phyloP scores from a whole-genome alignment of 2,888 invertebrate genomes.

The Acanthoscelides obtectus region DNA sequence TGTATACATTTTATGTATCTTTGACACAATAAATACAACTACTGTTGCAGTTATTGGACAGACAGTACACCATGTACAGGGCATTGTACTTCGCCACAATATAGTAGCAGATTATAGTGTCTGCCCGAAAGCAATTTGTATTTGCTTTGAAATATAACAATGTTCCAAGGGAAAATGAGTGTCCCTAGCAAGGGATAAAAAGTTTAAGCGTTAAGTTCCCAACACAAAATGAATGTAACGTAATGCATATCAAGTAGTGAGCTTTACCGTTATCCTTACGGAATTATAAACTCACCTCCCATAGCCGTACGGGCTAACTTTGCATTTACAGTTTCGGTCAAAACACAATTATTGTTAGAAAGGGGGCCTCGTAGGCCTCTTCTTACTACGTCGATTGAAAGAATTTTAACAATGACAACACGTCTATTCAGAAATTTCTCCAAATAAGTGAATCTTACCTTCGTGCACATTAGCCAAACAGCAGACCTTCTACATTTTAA shows the following conservation, averaged over 20 bases:
- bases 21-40: too few species aligned
- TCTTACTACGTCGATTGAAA: too few species aligned
- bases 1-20: too few species aligned
- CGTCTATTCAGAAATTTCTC: too few species aligned
- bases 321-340: background rate
- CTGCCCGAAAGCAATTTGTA: background rate
- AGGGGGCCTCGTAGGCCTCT: too few species aligned
- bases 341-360: too few species aligned
- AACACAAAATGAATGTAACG: slow-evolving; percentile 47
- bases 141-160: background rate
- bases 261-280: background rate
- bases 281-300: background rate
- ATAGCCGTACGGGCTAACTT: background rate
- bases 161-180: background rate
- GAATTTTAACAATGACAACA: too few species aligned
- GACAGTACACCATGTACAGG: too few species aligned
- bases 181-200: background rate
- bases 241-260: slow-evolving; percentile 48
- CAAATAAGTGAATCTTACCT: too few species aligned
- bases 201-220: slow-evolving; percentile 41
- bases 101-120: background rate
- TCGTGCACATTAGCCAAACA: too few species aligned
- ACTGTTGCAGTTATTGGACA: too few species aligned
- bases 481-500: too few species aligned
- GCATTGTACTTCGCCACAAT: background rate